Base-by-base conservation (phyloP, 2,888 invertebrate genomes). In the Spodoptera exigua region DNA sequence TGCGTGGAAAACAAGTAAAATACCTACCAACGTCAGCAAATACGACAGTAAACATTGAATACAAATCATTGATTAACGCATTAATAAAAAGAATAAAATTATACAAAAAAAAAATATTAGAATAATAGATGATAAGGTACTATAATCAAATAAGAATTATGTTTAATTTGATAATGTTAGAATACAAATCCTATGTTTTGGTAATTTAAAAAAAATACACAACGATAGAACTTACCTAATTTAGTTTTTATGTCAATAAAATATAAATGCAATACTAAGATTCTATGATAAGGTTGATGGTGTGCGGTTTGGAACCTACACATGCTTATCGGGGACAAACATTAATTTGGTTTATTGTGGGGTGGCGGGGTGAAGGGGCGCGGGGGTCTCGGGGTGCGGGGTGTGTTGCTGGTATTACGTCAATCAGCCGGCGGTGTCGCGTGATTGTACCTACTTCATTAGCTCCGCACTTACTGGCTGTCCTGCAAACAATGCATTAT, bases 261-360 rank as follows among this genome's bases (percentile, higher is more conserved):
- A 52, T 49, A 59, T 59, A 63, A 55, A 63, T 70, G 56, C 48
- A 54, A 34, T 18, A 35, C 63, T 43, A 61, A 63, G 54, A 63
- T 56, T 51, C 55, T 35, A 47, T 41, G 68, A 76, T 73, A 78
- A 70, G 62, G 57, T 70, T 68, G 63, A 67, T 75, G 71, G 68
- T 74, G 67, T 69, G 56, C 61, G 78, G 67, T 78, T 70, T 71
- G 68, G 71, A 71, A 70, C 64, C 71, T 75, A 78, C 73, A 79
- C 82, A 83, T 83, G 80, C 84, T 87, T 86, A 86, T 87, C 81
- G 85, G 82, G 86, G 84, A 83, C 87, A 89, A 89, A 89, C 89
- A 90, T 88, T 87, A 87, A 89, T 90, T 91, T 88, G 81, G 86
- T 89, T 90, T 90, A 90, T 89, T 86, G 86, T 76, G 67, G 87